Conservation (phyloP, 2,113 vertebrate genomes). For the Phaetusa simplex region DNA sequence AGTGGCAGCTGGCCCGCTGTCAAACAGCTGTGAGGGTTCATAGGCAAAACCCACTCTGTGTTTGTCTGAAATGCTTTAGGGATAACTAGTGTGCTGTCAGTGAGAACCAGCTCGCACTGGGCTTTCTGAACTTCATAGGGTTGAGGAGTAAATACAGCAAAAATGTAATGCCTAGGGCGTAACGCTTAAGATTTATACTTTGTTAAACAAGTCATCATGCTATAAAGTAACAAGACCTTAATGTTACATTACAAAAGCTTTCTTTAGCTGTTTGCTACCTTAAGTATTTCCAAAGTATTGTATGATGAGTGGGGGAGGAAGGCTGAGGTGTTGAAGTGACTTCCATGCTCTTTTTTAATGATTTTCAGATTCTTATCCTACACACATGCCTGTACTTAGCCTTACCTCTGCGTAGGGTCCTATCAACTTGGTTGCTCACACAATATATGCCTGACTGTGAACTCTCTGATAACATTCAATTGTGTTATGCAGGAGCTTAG, state of each 20-base stretch:
- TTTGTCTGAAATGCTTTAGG: background rate
- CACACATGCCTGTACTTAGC: background rate
- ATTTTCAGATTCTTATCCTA: background rate
- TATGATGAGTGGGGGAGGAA: background rate
- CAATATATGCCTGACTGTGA: background rate
- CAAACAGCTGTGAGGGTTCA: background rate
- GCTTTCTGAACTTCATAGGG: background rate
- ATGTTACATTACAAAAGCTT: background rate
- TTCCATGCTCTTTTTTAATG: background rate
- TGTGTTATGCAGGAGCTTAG: background rate
- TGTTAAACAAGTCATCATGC: background rate
- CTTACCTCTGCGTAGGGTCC: background rate
- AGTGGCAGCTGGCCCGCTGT: background rate
- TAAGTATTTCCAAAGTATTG: background rate
- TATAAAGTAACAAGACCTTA: background rate
- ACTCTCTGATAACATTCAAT: background rate
- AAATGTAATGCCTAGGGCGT: background rate
- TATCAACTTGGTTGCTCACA: background rate
- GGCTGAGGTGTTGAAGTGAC: background rate
- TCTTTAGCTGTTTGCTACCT: background rate
- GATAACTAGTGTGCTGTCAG: background rate
- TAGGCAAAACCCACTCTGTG: background rate
- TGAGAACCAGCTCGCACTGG: background rate
- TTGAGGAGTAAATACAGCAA: background rate
- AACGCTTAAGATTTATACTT: background rate